Percentiles rank a stretch among this genome's conserved stretches.
phyloP scores from a whole-genome alignment of 1,140 invertebrate genomes.

The Macrocentrus cingulum region DNA sequence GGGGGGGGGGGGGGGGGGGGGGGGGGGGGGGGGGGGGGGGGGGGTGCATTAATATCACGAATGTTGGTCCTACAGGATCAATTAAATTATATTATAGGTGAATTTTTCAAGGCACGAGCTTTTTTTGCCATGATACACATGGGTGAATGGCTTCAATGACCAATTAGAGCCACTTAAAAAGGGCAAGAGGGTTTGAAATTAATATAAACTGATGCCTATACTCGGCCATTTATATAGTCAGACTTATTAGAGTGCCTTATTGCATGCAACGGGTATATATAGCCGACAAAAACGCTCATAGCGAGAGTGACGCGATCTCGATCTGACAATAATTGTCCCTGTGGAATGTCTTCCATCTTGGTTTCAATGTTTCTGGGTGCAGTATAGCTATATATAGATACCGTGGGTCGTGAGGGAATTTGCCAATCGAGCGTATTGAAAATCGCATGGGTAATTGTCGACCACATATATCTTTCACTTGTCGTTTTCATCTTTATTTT shows the following conservation, averaged over 20 bases:
- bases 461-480: no score
- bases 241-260: neutral
- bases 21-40: no score
- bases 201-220: no score
- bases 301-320: neutral
- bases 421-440: neutral
- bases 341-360: conserved; percentile 2
- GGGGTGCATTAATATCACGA: no score
- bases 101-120: no score
- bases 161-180: conserved; percentile 7
- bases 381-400: no score
- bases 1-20: no score
- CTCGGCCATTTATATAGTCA: neutral
- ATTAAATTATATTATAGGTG: no score
- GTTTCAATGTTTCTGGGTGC: neutral
- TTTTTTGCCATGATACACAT: no score
- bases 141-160: no score
- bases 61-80: no score
- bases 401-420: neutral
- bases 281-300: neutral
- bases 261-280: neutral
- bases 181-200: conserved; percentile 1
- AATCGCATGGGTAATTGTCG: neutral
- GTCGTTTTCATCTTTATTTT: neutral
- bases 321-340: neutral